phyloP scores from a whole-genome alignment of 2,797 vertebrate genomes.

The Uromys caudimaculatus region DNA sequence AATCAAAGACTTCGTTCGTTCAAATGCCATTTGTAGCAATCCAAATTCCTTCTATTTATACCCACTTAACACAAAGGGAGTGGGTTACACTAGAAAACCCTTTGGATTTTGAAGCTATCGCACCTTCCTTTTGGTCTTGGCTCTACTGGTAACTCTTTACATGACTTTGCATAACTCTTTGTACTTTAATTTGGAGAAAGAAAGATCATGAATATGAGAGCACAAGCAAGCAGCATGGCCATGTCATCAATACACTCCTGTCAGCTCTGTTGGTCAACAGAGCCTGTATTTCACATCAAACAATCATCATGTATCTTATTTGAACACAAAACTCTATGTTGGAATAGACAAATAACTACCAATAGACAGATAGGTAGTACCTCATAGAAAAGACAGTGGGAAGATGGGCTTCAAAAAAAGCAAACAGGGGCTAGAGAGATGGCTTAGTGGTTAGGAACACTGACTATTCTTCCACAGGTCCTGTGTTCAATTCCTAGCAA shows the following conservation, averaged over 20 bases:
- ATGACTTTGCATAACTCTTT: slow-evolving; percentile 28
- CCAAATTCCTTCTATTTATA: slow-evolving; percentile 16
- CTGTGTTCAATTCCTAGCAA: background rate
- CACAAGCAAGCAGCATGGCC: background rate
- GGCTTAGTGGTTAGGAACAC: background rate
- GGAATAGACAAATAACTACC: slow-evolving; percentile 43
- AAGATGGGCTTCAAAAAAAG: background rate
- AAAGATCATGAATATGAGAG: background rate
- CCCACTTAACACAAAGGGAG: background rate
- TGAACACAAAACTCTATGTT: slow-evolving; percentile 42
- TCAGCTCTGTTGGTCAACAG: slow-evolving; percentile 23
- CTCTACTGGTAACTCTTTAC: slow-evolving; percentile 29
- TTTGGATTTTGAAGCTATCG: slow-evolving; percentile 24
- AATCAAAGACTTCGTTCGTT: slow-evolving; percentile 62
- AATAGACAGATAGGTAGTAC: background rate
- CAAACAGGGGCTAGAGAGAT: too few species aligned
- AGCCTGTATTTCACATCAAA: slow-evolving; percentile 40
- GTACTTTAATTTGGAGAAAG: background rate
- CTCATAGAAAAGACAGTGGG: slow-evolving; percentile 1
- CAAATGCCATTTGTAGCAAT: slow-evolving; percentile 45
- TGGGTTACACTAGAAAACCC: background rate
- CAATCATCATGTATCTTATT: slow-evolving; percentile 25
- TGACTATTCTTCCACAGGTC: background rate
- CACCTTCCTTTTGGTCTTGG: slow-evolving; percentile 28
- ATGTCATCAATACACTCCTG: background rate